Base-by-base conservation (phyloP, 2,113 vertebrate genomes). In the Ochotona curzoniae region DNA sequence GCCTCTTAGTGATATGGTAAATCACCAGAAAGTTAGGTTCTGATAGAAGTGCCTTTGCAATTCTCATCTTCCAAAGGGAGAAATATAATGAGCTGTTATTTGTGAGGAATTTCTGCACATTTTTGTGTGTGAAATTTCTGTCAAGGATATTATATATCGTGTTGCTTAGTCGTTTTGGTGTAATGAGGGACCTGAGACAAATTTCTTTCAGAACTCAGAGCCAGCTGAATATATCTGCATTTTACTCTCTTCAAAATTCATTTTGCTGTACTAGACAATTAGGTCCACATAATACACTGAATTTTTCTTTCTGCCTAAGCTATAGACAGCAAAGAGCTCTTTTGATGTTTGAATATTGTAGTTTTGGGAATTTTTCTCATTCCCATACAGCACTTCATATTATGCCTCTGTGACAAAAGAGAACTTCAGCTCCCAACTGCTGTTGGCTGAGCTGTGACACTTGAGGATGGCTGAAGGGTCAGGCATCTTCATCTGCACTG, bases 231-330 rank as follows among this genome's bases (percentile, higher is more conserved):
- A 61, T 8, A 11, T 81, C 69, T 61, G 30, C 30, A 35, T 38
- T 93, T 67, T 14, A 70, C 35, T 81, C 28, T 44, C 26, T 17
- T 69, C 26, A 57, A 67, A 54, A 44, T 80, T 90, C 78, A 67
- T 80, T 85, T 30, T 76, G 28, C 32, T 66, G 83, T 64, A 64
- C 49, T 54, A 73, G 35, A 54, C 20, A 80, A 18, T 69, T 81
- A 8, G 6, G 74, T 4, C 3, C 13, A 32, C 11, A 12, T 67
- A 66, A 93, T 51, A 5, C 35, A 64, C 38, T 79, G 38, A 66
- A n/a, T 64, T 82, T 95, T 95, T 90, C 38, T 61, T 18, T 90
- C 88, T 90, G 32, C 11, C 57, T 85, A 87, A 78, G 54, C 54
- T 61, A 7, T 66, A 88, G 20, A 78, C 92, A 87, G 32, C 28